Percentiles rank a stretch among this genome's conserved stretches.
phyloP scores from a whole-genome alignment of 2,113 vertebrate genomes.

The Psammodynastes pulverulentus region DNA sequence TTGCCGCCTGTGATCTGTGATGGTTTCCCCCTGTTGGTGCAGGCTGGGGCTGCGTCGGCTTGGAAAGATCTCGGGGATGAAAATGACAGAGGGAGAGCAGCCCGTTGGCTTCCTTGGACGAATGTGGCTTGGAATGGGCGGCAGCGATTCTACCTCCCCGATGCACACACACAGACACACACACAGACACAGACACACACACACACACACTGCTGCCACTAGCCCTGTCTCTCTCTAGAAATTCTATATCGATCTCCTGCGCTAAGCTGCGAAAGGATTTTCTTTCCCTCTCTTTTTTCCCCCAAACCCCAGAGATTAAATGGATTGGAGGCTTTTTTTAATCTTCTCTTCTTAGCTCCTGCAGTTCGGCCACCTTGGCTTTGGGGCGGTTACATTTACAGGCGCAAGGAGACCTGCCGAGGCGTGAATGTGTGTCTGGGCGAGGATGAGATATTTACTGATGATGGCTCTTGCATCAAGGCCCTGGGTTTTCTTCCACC shows the following conservation, averaged over 20 bases:
- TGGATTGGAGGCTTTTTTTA: not conserved
- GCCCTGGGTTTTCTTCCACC: not conserved
- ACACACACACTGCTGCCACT: not conserved
- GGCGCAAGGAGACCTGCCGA: not conserved
- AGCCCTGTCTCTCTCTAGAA: not conserved
- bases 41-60: not conserved
- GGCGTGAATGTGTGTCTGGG: not conserved
- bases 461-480: not conserved
- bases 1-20: not conserved
- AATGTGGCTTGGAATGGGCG: not conserved
- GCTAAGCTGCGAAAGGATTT: not conserved
- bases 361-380: not conserved
- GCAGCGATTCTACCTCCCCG: not conserved
- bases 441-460: not conserved
- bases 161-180: fast-evolving
- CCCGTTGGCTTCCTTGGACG: not conserved
- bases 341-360: not conserved
- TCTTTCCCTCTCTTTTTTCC: not conserved
- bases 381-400: not conserved
- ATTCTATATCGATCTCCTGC: not conserved
- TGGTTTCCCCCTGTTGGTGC: not conserved
- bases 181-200: fast-evolving
- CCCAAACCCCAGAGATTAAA: not conserved
- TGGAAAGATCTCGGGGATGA: not conserved
- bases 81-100: not conserved